These are phyloP conservation scores for Phaedon cochleariae DNA, from an alignment of 2,888 invertebrate species.

Conservation along the genomic window DNA sequence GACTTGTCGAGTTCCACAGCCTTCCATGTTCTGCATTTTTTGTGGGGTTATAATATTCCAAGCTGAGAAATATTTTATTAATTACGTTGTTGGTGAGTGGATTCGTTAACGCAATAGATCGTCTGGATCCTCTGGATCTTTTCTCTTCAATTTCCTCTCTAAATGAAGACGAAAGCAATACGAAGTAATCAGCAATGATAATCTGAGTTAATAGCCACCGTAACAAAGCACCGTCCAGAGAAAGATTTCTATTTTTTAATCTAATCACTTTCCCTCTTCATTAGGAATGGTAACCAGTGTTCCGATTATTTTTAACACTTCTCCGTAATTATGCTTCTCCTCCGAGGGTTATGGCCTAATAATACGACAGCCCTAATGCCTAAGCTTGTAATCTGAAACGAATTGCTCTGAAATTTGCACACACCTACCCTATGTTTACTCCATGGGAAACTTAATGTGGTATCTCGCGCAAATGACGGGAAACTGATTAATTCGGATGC, in stretches of 20 bases:
- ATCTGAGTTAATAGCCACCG: neutral
- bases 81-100: neutral
- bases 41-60: too few species aligned
- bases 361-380: conserved; percentile 12
- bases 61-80: too few species aligned
- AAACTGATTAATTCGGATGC: conserved; percentile 11
- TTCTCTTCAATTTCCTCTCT: neutral
- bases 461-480: conserved; percentile 6
- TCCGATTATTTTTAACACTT: neutral
- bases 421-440: conserved; percentile 20
- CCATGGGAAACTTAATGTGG: conserved; percentile 6
- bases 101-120: neutral
- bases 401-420: conserved; percentile 18
- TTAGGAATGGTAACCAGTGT: neutral
- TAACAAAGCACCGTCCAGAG: neutral
- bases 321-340: neutral
- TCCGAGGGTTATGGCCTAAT: conserved; percentile 4
- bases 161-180: neutral
- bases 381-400: conserved; percentile 15
- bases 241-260: neutral
- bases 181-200: neutral
- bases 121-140: neutral
- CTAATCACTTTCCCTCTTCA: neutral
- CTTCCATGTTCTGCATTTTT: too few species aligned
- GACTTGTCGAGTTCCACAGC: too few species aligned